These are phyloP conservation scores for Polydrusus cervinus DNA, from an alignment of 2,888 invertebrate species.

Conservation along the genomic window DNA sequence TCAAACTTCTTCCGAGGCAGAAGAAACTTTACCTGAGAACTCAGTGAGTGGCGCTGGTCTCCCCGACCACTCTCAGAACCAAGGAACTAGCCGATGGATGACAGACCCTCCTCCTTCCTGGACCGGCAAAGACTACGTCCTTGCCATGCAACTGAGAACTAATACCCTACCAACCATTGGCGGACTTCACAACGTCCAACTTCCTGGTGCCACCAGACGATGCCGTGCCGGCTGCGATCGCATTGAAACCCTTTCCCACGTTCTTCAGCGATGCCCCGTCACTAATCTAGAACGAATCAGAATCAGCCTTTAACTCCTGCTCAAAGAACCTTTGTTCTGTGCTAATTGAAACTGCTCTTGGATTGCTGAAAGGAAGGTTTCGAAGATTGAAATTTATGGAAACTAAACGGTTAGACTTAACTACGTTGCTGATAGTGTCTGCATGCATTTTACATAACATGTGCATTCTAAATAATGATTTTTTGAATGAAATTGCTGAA, in stretches of 20 bases:
- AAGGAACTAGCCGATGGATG: too few species aligned
- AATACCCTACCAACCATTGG: conserved; percentile 48
- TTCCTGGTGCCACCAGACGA: not conserved
- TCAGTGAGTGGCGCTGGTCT: too few species aligned
- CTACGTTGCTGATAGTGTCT: conserved; percentile 29
- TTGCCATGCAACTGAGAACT: conserved; percentile 46
- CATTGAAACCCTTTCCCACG: conserved; percentile 44
- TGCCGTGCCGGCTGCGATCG: conserved; percentile 33
- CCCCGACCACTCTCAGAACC: too few species aligned
- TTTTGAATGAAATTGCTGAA: too few species aligned
- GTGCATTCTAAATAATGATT: too few species aligned
- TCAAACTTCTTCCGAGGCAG: not conserved
- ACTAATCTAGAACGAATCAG: too few species aligned
- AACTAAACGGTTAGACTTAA: not conserved
- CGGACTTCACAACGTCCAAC: conserved; percentile 30
- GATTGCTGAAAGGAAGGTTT: too few species aligned
- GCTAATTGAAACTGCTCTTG: too few species aligned
- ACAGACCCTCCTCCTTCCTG: conserved; percentile 10
- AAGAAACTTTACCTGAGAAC: not conserved
- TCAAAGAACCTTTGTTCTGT: too few species aligned
- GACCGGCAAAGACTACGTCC: conserved; percentile 46
- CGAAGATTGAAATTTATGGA: too few species aligned
- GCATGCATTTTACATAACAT: not conserved
- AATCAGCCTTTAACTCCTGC: too few species aligned
- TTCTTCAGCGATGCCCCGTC: conserved; percentile 52